These are phyloP conservation scores for Cyrtorhinus lividipennis DNA, from an alignment of 1,140 invertebrate genomes.

Conservation along the genomic window DNA sequence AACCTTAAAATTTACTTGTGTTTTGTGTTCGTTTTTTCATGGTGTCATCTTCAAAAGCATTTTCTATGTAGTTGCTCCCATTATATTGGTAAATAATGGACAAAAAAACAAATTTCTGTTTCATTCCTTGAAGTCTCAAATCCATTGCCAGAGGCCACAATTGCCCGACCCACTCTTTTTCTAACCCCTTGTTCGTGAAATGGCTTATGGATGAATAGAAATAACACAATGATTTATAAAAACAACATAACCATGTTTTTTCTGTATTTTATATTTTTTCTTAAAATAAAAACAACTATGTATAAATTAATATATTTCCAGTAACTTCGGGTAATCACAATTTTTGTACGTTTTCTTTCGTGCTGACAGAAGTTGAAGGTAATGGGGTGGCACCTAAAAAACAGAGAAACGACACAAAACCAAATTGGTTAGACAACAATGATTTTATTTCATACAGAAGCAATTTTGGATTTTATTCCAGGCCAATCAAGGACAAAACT, in stretches of 20 bases:
- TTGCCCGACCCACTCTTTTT: too few relatives aligned
- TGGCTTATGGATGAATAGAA: too few relatives aligned
- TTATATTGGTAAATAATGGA: too few relatives aligned
- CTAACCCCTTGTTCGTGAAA: too few relatives aligned
- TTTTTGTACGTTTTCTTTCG: slow-evolving; percentile 13
- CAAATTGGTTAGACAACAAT: neutral
- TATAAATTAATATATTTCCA: slow-evolving; percentile 15
- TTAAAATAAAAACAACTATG: slow-evolving; percentile 9
- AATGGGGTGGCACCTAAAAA: slow-evolving; percentile 11
- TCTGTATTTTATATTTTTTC: neutral
- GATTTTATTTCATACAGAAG: neutral
- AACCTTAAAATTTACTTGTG: too few relatives aligned
- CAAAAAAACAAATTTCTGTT: too few relatives aligned
- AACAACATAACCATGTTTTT: neutral
- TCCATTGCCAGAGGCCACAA: too few relatives aligned
- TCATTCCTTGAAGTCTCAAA: too few relatives aligned
- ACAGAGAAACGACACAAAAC: neutral
- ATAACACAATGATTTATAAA: neutral
- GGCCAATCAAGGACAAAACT: neutral
- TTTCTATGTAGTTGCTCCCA: too few relatives aligned
- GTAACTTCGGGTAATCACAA: slow-evolving; percentile 11
- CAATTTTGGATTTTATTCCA: neutral
- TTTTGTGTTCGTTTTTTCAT: too few relatives aligned
- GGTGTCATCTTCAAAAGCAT: too few relatives aligned
- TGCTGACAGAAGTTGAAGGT: slow-evolving; percentile 1